These are phyloP conservation scores for Epiperipatus broadwayi DNA, from an alignment of 2,888 invertebrate genomes.

Conservation along the genomic window DNA sequence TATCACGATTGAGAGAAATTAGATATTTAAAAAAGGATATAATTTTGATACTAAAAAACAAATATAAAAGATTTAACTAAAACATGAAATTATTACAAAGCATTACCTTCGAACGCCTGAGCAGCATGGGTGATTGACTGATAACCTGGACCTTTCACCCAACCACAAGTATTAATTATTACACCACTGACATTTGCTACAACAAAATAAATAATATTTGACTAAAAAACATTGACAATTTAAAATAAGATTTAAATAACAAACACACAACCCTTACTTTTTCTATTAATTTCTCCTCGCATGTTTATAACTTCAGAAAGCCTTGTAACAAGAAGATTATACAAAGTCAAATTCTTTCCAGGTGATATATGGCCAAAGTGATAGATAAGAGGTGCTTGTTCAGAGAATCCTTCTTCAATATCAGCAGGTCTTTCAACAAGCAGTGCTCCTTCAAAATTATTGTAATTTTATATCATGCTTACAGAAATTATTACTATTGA, in stretches of 20 bases:
- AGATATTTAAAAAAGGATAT: too few relatives aligned
- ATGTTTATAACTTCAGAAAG: conserved; percentile 67
- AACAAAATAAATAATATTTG: conserved; percentile 35
- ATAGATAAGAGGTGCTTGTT: conserved; percentile 75
- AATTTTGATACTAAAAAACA: conserved; percentile 6
- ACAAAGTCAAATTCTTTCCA: conserved; percentile 54
- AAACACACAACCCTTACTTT: conserved; percentile 38
- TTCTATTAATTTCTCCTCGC: conserved; percentile 63
- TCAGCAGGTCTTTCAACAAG: conserved; percentile 79
- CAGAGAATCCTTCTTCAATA: conserved; percentile 83
- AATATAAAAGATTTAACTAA: conserved; percentile 5
- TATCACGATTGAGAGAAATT: too few relatives aligned
- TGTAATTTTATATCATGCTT: not conserved
- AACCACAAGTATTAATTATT: conserved; percentile 92
- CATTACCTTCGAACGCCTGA: conserved; percentile 75
- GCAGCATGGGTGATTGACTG: conserved; percentile 66
- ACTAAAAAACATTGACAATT: conserved; percentile 34
- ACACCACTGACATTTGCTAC: conserved; percentile 43
- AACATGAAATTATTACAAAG: too few relatives aligned
- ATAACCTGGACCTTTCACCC: conserved; percentile 83
- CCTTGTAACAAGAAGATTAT: conserved; percentile 58
- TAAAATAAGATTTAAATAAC: not conserved
- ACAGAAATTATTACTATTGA: too few relatives aligned
- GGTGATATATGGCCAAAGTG: conserved; percentile 76
- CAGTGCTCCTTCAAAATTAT: conserved; percentile 42